Evolutionary conservation across 2,113 vertebrate species (phyloP).

Genomic region (Neopipo cinnamomea): DNA sequence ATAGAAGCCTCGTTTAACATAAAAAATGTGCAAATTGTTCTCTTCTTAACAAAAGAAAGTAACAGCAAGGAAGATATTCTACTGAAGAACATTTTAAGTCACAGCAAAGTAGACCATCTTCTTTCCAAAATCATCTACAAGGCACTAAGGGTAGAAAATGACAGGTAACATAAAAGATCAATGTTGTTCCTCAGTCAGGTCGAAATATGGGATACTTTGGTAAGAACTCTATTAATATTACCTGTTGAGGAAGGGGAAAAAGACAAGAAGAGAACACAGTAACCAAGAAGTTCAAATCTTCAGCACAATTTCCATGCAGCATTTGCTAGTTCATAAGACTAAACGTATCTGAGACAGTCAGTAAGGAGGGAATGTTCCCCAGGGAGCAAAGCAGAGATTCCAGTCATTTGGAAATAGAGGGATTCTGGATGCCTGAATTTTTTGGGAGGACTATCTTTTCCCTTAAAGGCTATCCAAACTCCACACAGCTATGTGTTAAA

Average conservation of each 20-base stretch:
- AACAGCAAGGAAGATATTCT: conserved; percentile 75
- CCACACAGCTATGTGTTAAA: neutral
- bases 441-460: neutral
- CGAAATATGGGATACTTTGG: conserved; percentile 99
- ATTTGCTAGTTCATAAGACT: neutral
- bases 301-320: neutral
- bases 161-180: conserved; percentile 80
- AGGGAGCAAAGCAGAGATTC: neutral
- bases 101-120: conserved; percentile 86
- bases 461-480: neutral
- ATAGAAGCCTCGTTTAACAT: conserved; percentile 79
- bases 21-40: conserved; percentile 93
- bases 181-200: conserved; percentile 89
- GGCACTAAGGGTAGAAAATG: conserved; percentile 97
- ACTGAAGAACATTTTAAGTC: conserved; percentile 72
- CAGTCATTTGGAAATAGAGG: neutral
- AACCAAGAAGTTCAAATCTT: conserved; percentile 37
- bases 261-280: conserved; percentile 62
- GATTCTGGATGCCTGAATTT: neutral
- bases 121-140: conserved; percentile 93
- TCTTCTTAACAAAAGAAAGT: conserved; percentile 76
- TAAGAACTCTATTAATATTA: conserved; percentile 99
- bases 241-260: conserved; percentile 78
- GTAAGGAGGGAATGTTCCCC: neutral
- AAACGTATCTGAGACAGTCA: neutral